Percentiles rank a stretch among this genome's conserved stretches.
Conservation (phyloP, 2,113 vertebrate genomes). For the Siniperca chuatsi region DNA sequence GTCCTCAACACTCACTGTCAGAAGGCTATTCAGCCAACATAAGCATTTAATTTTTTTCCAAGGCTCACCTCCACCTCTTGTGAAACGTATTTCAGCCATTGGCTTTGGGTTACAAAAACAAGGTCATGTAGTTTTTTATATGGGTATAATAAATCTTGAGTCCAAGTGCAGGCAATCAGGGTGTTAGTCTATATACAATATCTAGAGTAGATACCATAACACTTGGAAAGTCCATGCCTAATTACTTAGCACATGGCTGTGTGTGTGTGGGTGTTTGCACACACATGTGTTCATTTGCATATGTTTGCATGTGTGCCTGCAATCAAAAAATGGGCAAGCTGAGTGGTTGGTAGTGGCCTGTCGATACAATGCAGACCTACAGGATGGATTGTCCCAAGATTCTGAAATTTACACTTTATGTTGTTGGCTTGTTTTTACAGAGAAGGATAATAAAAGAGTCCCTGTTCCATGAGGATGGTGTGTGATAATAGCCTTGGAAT, state of each 20-base stretch:
- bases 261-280: slow-evolving; percentile 5
- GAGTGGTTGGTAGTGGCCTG: background rate
- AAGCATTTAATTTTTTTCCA: slow-evolving; percentile 33
- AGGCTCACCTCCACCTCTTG: slow-evolving; percentile 21
- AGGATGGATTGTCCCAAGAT: background rate
- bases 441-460: slow-evolving; percentile 13
- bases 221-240: slow-evolving; percentile 28
- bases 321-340: background rate
- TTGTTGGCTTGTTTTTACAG: slow-evolving; percentile 20
- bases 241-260: slow-evolving; percentile 20
- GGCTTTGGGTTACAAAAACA: slow-evolving; percentile 38
- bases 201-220: slow-evolving; percentile 27
- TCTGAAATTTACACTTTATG: background rate
- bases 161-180: slow-evolving; percentile 27
- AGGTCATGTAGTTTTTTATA: slow-evolving; percentile 54
- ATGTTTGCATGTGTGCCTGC: slow-evolving; percentile 1
- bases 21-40: slow-evolving; percentile 1
- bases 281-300: slow-evolving; percentile 21
- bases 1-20: background rate
- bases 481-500: slow-evolving; percentile 46
- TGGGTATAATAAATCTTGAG: slow-evolving; percentile 45
- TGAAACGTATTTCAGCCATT: slow-evolving; percentile 33
- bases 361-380: slow-evolving; percentile 5
- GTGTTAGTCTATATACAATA: slow-evolving; percentile 28
- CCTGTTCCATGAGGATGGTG: slow-evolving; percentile 22